phyloP scores from a whole-genome alignment of 2,888 invertebrate species.

The Entomobrya proxima region DNA sequence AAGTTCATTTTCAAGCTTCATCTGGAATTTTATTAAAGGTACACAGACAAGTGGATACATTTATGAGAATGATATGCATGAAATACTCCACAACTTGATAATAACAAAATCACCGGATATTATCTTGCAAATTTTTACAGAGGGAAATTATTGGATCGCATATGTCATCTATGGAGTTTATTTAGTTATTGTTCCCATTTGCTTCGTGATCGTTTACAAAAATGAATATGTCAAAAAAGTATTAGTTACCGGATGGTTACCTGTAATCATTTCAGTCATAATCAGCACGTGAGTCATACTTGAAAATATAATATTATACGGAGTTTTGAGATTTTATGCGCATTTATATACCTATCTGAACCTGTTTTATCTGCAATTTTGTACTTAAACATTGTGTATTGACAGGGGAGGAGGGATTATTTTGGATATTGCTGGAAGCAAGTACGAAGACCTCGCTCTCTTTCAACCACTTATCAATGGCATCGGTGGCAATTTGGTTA shows the following conservation, averaged over 20 bases:
- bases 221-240: constrained; percentile 85
- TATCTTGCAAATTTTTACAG: constrained; percentile 35
- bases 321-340: neutral
- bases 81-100: too few relatives aligned
- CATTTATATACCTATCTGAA: neutral
- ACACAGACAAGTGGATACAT: neutral
- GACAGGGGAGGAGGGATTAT: constrained; percentile 85
- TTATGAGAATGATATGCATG: neutral
- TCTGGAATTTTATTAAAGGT: constrained; percentile 72
- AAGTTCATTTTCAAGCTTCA: constrained; percentile 80
- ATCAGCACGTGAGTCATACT: constrained; percentile 85
- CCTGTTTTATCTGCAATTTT: neutral
- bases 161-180: constrained; percentile 82
- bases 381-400: constrained; percentile 37
- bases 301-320: neutral
- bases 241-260: constrained; percentile 86
- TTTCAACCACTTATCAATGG: constrained; percentile 90
- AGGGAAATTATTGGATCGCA: constrained; percentile 80
- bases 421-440: constrained; percentile 83
- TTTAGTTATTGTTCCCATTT: constrained; percentile 83
- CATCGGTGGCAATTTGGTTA: constrained; percentile 88
- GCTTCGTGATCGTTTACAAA: constrained; percentile 84
- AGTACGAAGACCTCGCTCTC: constrained; percentile 85
- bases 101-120: too few relatives aligned
- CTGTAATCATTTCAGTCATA: constrained; percentile 83